Conservation (phyloP, 2,888 invertebrate species). For the Hemithea aestivaria region DNA sequence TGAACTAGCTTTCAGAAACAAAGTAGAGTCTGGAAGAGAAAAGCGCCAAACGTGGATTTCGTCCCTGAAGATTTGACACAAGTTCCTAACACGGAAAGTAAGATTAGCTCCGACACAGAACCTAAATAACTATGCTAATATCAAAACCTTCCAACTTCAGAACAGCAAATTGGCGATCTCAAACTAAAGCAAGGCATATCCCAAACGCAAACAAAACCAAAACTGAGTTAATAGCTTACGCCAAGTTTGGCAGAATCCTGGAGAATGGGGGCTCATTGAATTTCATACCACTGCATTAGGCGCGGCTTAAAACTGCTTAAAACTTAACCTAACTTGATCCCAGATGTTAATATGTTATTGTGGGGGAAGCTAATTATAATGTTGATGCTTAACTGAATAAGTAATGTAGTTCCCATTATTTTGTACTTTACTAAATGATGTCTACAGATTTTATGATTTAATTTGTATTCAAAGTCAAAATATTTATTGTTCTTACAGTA, state of each 20-base stretch:
- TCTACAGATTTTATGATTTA: no score
- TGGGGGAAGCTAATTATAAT: conserved; percentile 12
- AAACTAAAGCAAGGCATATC: conserved; percentile 21
- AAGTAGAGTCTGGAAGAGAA: no score
- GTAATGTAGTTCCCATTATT: no score
- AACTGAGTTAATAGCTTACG: conserved; percentile 27
- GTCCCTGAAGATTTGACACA: no score
- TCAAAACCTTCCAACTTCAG: conserved; percentile 3
- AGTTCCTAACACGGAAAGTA: no score
- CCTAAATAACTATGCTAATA: neutral
- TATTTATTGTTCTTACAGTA: no score
- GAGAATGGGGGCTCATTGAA: conserved; percentile 33
- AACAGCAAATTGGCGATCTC: conserved; percentile 9
- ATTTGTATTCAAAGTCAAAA: no score
- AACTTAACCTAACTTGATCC: conserved; percentile 23
- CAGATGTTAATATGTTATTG: conserved; percentile 15
- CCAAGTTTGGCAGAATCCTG: conserved; percentile 21
- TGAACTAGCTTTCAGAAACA: no score
- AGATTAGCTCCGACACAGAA: no score
- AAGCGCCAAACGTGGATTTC: no score
- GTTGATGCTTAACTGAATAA: conserved; percentile 2
- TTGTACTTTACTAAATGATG: no score
- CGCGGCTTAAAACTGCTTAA: conserved; percentile 30
- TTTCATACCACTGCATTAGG: conserved; percentile 39
- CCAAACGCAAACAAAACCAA: conserved; percentile 17